Conservation (phyloP, 2,113 vertebrate genomes). For the Haplochromis burtoni region DNA sequence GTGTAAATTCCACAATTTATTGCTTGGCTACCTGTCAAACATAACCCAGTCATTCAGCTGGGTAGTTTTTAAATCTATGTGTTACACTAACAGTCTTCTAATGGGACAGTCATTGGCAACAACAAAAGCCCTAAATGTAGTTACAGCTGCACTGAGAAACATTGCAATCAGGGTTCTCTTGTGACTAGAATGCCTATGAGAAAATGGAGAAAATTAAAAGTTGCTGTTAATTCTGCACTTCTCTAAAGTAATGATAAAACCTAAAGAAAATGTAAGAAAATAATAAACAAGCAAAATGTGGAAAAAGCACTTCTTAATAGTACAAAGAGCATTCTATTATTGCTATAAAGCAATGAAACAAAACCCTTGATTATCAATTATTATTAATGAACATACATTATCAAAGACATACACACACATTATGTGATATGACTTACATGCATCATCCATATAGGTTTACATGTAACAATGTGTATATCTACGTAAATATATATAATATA, state of each 20-base stretch:
- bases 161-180: not conserved
- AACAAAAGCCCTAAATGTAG: not conserved
- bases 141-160: not conserved
- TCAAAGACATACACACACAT: not conserved
- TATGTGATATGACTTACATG: not conserved
- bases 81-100: not conserved
- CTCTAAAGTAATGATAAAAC: not conserved
- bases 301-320: not conserved
- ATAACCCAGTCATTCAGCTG: not conserved
- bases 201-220: not conserved
- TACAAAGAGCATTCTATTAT: not conserved
- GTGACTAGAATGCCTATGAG: not conserved
- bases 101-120: not conserved
- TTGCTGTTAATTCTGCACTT: not conserved
- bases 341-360: not conserved
- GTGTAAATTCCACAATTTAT: not conserved
- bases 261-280: not conserved
- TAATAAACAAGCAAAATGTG: not conserved
- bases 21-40: not conserved
- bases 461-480: not conserved
- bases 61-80: not conserved
- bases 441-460: not conserved
- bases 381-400: not conserved
- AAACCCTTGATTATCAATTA: not conserved
- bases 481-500: no score